Evolutionary conservation across 2,113 vertebrate species (phyloP).

Genomic region (Pterophyllum scalare): DNA sequence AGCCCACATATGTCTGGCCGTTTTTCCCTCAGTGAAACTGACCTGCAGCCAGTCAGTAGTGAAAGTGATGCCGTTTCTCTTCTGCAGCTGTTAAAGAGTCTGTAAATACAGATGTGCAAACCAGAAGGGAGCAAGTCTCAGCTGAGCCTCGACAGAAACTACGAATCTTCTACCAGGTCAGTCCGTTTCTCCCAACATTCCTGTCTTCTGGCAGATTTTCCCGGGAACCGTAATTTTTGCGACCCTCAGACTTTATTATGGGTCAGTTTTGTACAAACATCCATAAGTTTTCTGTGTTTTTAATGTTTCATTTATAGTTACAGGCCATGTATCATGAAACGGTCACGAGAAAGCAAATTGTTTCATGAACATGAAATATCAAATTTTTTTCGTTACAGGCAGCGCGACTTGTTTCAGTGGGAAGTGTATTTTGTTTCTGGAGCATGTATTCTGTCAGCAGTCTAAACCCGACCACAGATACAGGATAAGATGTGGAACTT

Average conservation of each 20-base stretch:
- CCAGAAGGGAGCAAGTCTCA: slow-evolving; percentile 88
- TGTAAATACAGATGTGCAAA: slow-evolving; percentile 85
- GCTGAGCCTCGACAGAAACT: slow-evolving; percentile 92
- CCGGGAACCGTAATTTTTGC: not conserved
- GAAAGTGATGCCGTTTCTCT: not conserved
- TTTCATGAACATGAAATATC: accelerated
- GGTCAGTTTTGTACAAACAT: not conserved
- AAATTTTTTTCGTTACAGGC: not conserved
- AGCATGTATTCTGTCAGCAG: not conserved
- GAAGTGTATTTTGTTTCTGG: not conserved
- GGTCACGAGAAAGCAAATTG: accelerated
- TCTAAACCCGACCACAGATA: not conserved
- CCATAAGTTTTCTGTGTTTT: not conserved
- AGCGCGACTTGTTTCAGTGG: accelerated
- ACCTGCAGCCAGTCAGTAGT: not conserved
- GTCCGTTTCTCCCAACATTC: not conserved
- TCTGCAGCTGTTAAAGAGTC: slow-evolving; percentile 91
- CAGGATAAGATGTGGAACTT: not conserved
- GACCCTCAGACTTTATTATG: not conserved
- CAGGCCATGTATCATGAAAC: not conserved
- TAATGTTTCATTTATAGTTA: not conserved
- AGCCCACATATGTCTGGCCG: not conserved
- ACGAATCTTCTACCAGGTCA: slow-evolving; percentile 97
- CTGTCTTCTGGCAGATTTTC: not conserved
- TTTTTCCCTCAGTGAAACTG: not conserved